phyloP scores from a whole-genome alignment of 2,797 vertebrate species.

The Notolabrus celidotus region DNA sequence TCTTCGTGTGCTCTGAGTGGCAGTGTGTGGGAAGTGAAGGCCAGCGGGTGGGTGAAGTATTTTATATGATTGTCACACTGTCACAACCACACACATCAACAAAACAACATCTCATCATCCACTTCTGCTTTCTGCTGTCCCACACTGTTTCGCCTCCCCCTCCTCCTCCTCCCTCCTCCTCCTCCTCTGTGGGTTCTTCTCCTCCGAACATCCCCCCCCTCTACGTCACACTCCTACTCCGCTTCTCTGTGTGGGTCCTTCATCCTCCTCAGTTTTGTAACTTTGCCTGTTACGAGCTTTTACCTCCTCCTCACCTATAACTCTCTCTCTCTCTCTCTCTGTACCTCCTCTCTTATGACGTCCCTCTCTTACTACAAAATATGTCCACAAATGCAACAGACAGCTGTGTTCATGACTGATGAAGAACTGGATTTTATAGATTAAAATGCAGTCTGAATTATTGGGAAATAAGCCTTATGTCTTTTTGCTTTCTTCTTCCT shows the following conservation, averaged over 20 bases:
- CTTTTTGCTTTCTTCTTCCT: too few relatives aligned
- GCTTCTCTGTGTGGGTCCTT: slow-evolving; percentile 18
- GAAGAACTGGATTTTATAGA: too few relatives aligned
- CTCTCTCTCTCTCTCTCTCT: not conserved
- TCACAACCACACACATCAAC: slow-evolving; percentile 26
- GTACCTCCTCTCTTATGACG: not conserved
- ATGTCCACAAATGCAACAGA: not conserved
- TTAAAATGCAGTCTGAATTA: too few relatives aligned
- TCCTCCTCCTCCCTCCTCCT: slow-evolving; percentile 6
- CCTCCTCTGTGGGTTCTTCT: not conserved
- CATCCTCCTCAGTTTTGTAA: slow-evolving; percentile 35
- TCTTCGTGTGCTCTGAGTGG: slow-evolving; percentile 58
- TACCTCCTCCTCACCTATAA: not conserved
- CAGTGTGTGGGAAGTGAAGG: slow-evolving; percentile 70
- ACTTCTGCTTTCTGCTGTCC: slow-evolving; percentile 28
- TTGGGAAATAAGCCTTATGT: too few relatives aligned
- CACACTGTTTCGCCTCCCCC: not conserved
- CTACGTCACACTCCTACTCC: slow-evolving; percentile 17
- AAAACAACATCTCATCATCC: slow-evolving; percentile 13
- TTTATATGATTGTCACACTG: slow-evolving; percentile 43
- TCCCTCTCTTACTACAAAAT: not conserved
- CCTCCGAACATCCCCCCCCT: not conserved
- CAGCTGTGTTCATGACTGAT: not conserved
- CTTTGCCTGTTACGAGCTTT: slow-evolving; percentile 11
- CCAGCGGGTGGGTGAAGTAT: slow-evolving; percentile 58